Percentiles rank a stretch among this genome's conserved stretches.
These are phyloP conservation scores for Drosophila tripunctata DNA, from an alignment of 2,888 invertebrate genomes.

Conservation along the genomic window DNA sequence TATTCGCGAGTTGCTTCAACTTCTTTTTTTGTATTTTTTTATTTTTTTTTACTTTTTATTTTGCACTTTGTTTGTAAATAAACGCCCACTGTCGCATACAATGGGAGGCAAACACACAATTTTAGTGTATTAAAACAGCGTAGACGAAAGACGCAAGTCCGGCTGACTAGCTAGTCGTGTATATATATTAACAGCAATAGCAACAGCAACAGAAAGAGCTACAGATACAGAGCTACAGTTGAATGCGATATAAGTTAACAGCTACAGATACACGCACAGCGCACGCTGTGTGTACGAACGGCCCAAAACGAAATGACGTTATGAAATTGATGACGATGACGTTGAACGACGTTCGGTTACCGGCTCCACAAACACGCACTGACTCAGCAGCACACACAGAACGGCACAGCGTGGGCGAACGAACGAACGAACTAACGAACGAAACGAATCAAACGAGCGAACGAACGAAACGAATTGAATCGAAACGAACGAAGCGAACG, in stretches of 20 bases:
- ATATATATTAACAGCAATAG: not conserved
- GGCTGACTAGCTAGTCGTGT: slow-evolving; percentile 37
- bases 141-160: slow-evolving; percentile 51
- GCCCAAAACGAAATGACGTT: slow-evolving; percentile 63
- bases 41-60: not conserved
- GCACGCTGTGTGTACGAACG: slow-evolving; percentile 36
- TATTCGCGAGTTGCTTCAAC: slow-evolving; percentile 53
- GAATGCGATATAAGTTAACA: slow-evolving; percentile 3
- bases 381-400: not conserved
- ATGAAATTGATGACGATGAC: slow-evolving; percentile 68
- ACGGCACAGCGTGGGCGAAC: slow-evolving; percentile 8
- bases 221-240: slow-evolving; percentile 26
- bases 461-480: slow-evolving; percentile 17
- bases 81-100: slow-evolving; percentile 34
- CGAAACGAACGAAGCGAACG: slow-evolving; percentile 5
- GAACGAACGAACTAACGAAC: slow-evolving; percentile 22
- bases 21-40: slow-evolving; percentile 14
- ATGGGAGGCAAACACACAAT: slow-evolving; percentile 1
- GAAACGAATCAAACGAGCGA: slow-evolving; percentile 7
- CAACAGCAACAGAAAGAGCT: too few species aligned
- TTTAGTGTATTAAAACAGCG: not conserved
- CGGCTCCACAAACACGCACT: slow-evolving; percentile 22
- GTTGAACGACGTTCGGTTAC: slow-evolving; percentile 44
- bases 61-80: slow-evolving; percentile 47
- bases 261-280: slow-evolving; percentile 43